Conservation (phyloP, 1,140 invertebrate genomes). For the Diplogasteroides magnus region DNA sequence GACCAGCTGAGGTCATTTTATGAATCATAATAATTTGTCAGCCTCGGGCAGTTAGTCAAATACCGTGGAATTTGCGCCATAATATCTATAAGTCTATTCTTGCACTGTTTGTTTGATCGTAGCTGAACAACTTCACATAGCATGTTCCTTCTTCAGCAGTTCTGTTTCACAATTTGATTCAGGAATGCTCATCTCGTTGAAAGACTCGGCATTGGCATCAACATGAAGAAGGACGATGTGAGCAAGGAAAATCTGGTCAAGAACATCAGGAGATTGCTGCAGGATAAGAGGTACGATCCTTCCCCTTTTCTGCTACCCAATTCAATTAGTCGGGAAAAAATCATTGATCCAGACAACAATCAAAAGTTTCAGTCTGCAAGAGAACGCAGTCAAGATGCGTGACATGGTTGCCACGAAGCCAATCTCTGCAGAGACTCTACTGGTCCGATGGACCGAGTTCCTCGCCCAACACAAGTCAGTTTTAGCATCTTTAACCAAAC, state of each 20-base stretch:
- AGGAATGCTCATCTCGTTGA: constrained; percentile 2
- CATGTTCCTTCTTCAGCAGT: too few species aligned
- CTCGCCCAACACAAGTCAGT: constrained; percentile 4
- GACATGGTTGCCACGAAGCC: constrained; percentile 10
- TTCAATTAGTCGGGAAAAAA: too few species aligned
- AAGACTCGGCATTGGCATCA: not conserved
- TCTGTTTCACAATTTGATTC: too few species aligned
- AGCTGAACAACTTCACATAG: too few species aligned
- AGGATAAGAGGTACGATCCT: constrained; percentile 5
- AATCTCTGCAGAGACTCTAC: constrained; percentile 6
- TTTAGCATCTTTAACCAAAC: not conserved
- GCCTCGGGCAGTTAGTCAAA: too few species aligned
- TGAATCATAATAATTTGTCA: too few species aligned
- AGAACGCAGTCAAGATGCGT: not conserved
- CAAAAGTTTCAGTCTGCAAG: not conserved
- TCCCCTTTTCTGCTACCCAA: too few species aligned
- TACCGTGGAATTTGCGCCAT: too few species aligned
- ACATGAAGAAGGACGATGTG: not conserved
- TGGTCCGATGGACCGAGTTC: constrained; percentile 12
- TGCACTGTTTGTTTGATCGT: too few species aligned
- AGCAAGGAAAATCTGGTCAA: not conserved
- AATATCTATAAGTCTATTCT: too few species aligned
- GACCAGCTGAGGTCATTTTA: constrained; percentile 18
- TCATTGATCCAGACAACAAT: not conserved
- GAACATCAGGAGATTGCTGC: not conserved